Base-by-base conservation (phyloP, 2,113 vertebrate species). In the Hucho hucho region DNA sequence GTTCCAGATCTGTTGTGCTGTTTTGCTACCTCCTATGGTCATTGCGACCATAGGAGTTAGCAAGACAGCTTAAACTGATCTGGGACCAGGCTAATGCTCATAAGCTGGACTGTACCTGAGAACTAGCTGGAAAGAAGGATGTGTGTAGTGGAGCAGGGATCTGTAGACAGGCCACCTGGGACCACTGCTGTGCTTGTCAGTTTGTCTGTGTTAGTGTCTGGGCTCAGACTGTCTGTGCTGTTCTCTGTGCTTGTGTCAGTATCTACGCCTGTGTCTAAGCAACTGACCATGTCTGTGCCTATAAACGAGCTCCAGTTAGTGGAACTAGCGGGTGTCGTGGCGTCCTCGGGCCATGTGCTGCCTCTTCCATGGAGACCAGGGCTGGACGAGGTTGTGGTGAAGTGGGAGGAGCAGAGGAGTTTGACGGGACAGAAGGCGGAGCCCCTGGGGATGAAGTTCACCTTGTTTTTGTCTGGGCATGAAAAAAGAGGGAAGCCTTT, bases 381-480 rank as follows among this genome's bases (percentile, higher is more conserved):
- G 75, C 2, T 70, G 79, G 72, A 13, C 13, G 78, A 76, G 68
- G 83, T 70, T 1, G 89, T 86, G 37, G 97, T 89, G 80, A 89
- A 88, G 49, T 96, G 91, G 53, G 89, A 87, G 81, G 97, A 95
- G 74, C 95, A 95, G 75, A 96, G 93, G 71, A 98, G 94, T 88
- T 96, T 97, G 74, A 98, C 96, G 69, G 97, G 97, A 93, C 96
- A 98, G 95, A 98, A 98, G 91, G 97, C 97, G n/a, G 97, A 97
- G 90, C 97, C 97, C 2, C 95, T 95, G 69, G 96, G 96, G 89
- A 96, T 95, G 93, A 98, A 98, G 94, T 98, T 98, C 92, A 98
- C 97, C 90, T 97, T 98, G 94, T 98, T 98, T 95, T 97, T 97
- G 94, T 98, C 97, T 75, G 97, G 97, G 83, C 96, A 98, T 78